Percentiles rank a stretch among this genome's conserved stretches.
Conservation (phyloP, 2,113 vertebrate species). For the Cinclus mexicanus region DNA sequence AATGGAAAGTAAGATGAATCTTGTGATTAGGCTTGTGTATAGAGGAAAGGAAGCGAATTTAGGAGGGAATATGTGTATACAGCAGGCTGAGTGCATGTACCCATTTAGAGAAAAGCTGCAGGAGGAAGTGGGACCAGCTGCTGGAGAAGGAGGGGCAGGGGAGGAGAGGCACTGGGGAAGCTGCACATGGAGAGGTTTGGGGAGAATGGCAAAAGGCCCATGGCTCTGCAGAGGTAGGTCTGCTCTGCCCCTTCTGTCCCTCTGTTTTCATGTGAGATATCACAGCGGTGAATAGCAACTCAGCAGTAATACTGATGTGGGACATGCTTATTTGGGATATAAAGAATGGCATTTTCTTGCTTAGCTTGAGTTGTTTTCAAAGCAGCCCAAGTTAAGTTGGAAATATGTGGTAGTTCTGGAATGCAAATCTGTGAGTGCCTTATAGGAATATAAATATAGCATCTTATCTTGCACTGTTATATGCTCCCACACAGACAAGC, state of each 20-base stretch:
- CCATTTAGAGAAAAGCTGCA: background rate
- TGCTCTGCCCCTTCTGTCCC: background rate
- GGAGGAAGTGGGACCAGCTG: background rate
- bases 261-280: background rate
- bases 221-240: background rate
- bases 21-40: background rate
- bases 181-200: fast-evolving
- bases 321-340: background rate
- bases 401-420: background rate
- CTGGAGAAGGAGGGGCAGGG: background rate
- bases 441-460: conserved; percentile 32
- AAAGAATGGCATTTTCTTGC: background rate
- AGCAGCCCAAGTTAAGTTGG: background rate
- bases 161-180: background rate
- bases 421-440: background rate
- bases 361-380: conserved; percentile 6
- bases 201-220: fast-evolving
- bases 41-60: background rate
- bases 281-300: background rate
- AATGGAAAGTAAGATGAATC: background rate
- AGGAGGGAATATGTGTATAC: background rate
- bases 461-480: background rate
- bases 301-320: background rate
- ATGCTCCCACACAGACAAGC: conserved; percentile 13
- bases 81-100: background rate